Evolutionary conservation across 2,113 vertebrate genomes (phyloP).

Genomic region (Microcebus griseorufus): DNA sequence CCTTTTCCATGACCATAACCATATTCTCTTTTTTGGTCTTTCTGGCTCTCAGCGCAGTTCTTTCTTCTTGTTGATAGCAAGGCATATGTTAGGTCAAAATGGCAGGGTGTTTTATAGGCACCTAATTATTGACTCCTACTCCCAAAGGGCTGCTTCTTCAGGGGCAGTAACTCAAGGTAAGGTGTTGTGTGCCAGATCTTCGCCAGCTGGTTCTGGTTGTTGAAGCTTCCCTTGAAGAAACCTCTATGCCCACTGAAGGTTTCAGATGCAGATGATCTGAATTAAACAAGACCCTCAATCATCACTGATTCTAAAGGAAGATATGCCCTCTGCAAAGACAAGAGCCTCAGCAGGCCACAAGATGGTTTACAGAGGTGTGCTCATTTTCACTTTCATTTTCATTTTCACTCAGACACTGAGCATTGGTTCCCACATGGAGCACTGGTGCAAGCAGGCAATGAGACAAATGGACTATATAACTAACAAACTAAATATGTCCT

Average conservation of each 20-base stretch:
- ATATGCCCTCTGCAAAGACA: neutral
- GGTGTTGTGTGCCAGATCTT: neutral
- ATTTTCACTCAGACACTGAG: neutral
- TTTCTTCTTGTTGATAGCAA: neutral
- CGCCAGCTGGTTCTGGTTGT: neutral
- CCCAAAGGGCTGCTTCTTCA: neutral
- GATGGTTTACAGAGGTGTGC: neutral
- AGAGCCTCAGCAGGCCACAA: neutral
- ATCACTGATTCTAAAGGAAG: neutral
- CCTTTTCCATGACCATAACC: neutral
- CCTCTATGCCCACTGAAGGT: neutral
- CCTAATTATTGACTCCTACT: neutral
- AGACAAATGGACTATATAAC: neutral
- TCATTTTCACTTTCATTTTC: neutral
- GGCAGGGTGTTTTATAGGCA: neutral
- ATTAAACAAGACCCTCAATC: slow-evolving; percentile 8
- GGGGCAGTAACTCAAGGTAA: neutral
- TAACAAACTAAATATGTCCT: neutral
- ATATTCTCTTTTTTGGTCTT: neutral
- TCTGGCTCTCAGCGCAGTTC: neutral
- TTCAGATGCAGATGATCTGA: neutral
- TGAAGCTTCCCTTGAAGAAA: neutral
- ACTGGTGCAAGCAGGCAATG: neutral
- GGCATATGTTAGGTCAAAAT: neutral
- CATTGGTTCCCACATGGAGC: neutral